Conservation (phyloP, 2,888 invertebrate genomes). For the Synergus laeviventris region DNA sequence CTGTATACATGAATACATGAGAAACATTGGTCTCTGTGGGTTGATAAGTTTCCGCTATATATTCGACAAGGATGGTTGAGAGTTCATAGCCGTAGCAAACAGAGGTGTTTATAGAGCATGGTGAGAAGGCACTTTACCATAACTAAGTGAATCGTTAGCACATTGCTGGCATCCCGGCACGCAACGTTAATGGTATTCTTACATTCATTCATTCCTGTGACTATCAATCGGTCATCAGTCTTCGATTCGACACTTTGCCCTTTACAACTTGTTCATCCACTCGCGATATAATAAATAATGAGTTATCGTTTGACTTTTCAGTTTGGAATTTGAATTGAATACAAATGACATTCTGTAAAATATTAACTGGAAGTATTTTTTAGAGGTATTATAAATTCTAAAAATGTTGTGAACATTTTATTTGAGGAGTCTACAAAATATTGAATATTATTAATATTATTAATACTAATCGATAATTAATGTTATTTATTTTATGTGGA, state of each 20-base stretch:
- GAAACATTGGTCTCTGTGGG: constrained; percentile 45
- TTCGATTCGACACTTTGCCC: constrained; percentile 26
- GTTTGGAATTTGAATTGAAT: constrained; percentile 17
- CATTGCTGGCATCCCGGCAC: constrained; percentile 5
- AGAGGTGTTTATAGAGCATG: constrained; percentile 50
- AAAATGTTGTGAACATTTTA: too few species aligned
- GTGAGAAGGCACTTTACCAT: not conserved
- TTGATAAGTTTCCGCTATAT: constrained; percentile 44
- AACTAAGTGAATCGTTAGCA: constrained; percentile 28
- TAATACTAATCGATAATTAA: too few species aligned
- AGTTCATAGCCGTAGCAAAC: constrained; percentile 48
- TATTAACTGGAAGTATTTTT: not conserved
- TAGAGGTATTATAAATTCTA: too few species aligned
- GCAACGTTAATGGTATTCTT: constrained; percentile 30
- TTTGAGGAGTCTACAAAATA: too few species aligned
- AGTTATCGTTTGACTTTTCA: constrained; percentile 2
- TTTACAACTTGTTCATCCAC: constrained; percentile 27
- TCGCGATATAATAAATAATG: constrained; percentile 1
- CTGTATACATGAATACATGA: constrained; percentile 23
- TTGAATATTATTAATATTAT: too few species aligned
- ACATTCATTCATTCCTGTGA: constrained; percentile 28
- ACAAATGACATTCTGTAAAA: constrained; percentile 28
- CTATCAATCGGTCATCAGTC: constrained; percentile 19
- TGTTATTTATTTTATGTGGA: too few species aligned
- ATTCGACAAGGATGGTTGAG: constrained; percentile 47